phyloP scores from a whole-genome alignment of 92 coral and sea anemone genomes.

The Siderastrea radians region DNA sequence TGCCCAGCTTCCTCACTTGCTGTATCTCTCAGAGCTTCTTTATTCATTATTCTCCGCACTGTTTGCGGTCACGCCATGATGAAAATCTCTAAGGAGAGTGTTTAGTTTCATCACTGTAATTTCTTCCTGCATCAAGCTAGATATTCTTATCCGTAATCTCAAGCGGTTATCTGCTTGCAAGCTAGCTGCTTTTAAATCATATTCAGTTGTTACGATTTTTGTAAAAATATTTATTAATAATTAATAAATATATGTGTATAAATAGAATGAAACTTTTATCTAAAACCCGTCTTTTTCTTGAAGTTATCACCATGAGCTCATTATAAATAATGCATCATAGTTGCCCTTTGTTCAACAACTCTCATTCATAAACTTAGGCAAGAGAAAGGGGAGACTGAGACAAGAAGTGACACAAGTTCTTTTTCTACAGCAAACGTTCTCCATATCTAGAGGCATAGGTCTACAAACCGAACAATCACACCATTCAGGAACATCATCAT shows the following conservation, averaged over 20 bases:
- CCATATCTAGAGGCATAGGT: too few relatives aligned
- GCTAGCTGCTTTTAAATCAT: background rate
- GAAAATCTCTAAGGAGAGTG: slow-evolving; percentile 8
- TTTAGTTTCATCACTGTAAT: slow-evolving; percentile 8
- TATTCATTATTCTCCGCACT: slow-evolving; percentile 5
- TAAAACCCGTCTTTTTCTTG: background rate
- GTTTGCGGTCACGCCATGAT: background rate
- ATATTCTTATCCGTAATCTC: background rate
- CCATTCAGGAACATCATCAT: too few relatives aligned
- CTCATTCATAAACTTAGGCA: slow-evolving; percentile 28
- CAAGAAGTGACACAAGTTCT: too few relatives aligned
- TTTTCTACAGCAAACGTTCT: too few relatives aligned
- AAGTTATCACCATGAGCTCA: background rate
- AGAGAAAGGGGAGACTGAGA: background rate
- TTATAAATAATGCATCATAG: background rate
- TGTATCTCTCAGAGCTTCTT: slow-evolving; percentile 10
- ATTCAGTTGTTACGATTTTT: background rate
- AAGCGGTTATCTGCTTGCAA: background rate
- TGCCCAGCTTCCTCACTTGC: background rate
- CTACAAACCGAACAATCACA: too few relatives aligned
- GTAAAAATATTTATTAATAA: background rate
- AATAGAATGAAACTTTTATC: background rate
- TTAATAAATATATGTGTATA: background rate
- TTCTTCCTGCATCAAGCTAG: background rate
- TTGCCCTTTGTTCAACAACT: slow-evolving; percentile 8